Evolutionary conservation across 2,113 vertebrate species (phyloP).

Genomic region (Tinamus guttatus): DNA sequence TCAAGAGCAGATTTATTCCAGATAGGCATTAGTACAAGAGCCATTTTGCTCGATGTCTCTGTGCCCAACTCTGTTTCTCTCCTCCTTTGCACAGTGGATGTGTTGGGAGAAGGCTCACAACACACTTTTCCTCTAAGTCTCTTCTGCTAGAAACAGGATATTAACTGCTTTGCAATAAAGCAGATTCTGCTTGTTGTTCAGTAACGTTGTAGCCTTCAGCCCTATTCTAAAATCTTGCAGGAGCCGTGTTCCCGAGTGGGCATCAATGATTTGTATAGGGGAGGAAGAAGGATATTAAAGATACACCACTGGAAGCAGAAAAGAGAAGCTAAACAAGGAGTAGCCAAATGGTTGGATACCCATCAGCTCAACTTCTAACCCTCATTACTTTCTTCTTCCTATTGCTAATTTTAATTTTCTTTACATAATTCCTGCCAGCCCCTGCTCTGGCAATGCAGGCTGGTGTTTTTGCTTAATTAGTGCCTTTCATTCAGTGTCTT

Average conservation of each 20-base stretch:
- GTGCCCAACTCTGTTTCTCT: background rate
- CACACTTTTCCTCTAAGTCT: slow-evolving; percentile 21
- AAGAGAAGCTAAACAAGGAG: background rate
- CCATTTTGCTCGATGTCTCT: background rate
- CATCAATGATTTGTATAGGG: slow-evolving; percentile 50
- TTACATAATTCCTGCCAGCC: background rate
- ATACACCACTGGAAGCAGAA: background rate
- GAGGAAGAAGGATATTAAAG: slow-evolving; percentile 50
- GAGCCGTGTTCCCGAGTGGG: background rate
- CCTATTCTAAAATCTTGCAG: slow-evolving; percentile 46
- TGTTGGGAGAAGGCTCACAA: background rate
- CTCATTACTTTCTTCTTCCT: background rate
- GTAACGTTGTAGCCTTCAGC: slow-evolving; percentile 69
- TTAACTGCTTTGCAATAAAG: slow-evolving; percentile 68
- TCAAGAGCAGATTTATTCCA: slow-evolving; percentile 19
- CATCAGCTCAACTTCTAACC: background rate
- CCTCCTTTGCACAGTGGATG: background rate
- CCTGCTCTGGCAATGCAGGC: slow-evolving; percentile 5
- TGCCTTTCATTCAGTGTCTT: background rate
- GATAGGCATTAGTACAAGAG: background rate
- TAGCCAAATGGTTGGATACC: background rate
- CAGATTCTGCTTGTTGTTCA: slow-evolving; percentile 51
- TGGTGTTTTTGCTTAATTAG: background rate
- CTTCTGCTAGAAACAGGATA: slow-evolving; percentile 47
- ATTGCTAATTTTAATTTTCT: background rate